These are phyloP conservation scores for Threskiornis aethiopicus DNA, from an alignment of 2,797 vertebrate genomes.

Conservation along the genomic window DNA sequence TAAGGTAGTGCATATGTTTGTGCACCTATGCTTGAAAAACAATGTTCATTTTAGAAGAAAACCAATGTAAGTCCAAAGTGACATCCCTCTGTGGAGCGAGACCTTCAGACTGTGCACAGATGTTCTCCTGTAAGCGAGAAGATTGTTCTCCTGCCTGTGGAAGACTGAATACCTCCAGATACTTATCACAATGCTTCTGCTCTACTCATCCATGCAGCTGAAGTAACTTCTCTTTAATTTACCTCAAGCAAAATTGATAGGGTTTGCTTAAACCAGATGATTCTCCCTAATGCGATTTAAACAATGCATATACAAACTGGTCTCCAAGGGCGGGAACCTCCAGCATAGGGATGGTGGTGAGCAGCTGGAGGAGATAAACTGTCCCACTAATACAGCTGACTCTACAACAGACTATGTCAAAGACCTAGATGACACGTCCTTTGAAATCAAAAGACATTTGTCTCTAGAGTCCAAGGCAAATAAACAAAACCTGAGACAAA, in stretches of 20 bases:
- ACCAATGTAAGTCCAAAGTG: not conserved
- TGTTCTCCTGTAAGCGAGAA: not conserved
- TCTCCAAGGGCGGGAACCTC: not conserved
- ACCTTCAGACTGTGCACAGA: not conserved
- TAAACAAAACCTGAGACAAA: not conserved
- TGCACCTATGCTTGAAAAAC: not conserved
- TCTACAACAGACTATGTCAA: not conserved
- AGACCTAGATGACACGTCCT: not conserved
- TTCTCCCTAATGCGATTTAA: not conserved
- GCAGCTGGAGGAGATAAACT: not conserved
- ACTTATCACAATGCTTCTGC: not conserved
- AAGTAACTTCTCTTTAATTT: not conserved
- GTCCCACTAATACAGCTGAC: not conserved
- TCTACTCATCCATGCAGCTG: not conserved
- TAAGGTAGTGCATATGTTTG: not conserved
- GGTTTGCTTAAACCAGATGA: not conserved
- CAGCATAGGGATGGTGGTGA: not conserved
- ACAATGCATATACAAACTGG: not conserved
- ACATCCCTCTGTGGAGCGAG: not conserved
- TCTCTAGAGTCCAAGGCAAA: not conserved
- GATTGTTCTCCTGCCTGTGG: not conserved
- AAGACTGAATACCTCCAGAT: not conserved
- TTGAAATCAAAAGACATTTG: not conserved
- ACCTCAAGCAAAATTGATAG: not conserved
- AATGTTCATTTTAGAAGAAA: not conserved